Evolutionary conservation across 2,797 vertebrate species (phyloP), one percentile per base, ranked within the genome.

Genomic region (Xenops minutus): DNA sequence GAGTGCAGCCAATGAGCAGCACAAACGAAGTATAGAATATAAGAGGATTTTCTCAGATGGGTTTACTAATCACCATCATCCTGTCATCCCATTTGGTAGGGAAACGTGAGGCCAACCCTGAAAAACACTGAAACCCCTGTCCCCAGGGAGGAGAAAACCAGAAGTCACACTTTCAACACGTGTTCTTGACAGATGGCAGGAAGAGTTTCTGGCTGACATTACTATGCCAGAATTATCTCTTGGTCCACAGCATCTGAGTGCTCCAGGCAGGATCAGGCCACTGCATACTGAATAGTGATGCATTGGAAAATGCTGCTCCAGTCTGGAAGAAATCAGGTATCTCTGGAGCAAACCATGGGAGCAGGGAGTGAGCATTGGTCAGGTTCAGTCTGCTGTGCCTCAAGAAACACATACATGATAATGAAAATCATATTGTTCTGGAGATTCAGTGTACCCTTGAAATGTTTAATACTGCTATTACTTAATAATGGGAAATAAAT

Each of bases 41-140:
- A 94, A 79, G 80, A 64, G 56, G 89, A 89, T 96, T 96, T 93
- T 87, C 68, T 89, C 83, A 95, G 92, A 74, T 88, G 77, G 20
- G 21, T 93, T 90, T 90, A 29, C 67, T 64, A 74, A 92, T 79
- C 74, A 12, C 61, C 48, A 44, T 66, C 73, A 75, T 51, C 61
- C 77, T 3, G 0, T 66, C 72, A 41, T 49, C 72, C 63, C 3
- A 0, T 69, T 61, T 16, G 6, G 29, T n/a, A 52, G 27, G 66
- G 82, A 71, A 74, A 73, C 0, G 0, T 36, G 59, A 90, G 77
- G 85, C 44, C 85, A 93, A 2, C 24, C 48, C 73, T 43, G 73
- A 94, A 13, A 23, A 72, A 12, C 0, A 0, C n/a, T 58, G 78
- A 71, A 93, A 52, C 23, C 30, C 23, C n/a, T 34, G 46, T 59